phyloP scores from a whole-genome alignment of 2,888 invertebrate genomes.

The Leucania comma region DNA sequence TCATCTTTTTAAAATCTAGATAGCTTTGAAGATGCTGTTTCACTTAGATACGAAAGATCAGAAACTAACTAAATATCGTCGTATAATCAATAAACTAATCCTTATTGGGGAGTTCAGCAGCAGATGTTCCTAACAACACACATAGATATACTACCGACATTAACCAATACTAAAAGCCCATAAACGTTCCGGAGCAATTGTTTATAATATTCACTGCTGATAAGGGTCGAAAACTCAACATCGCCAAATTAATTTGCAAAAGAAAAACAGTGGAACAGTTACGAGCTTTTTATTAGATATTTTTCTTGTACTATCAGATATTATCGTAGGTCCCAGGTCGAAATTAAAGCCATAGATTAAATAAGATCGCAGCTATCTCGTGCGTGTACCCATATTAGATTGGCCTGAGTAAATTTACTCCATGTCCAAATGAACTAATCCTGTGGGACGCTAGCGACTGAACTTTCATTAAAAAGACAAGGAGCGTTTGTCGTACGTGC shows the following conservation, averaged over 20 bases:
- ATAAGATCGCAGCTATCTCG: slow-evolving; percentile 74
- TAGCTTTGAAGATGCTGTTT: slow-evolving; percentile 3
- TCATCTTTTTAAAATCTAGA: slow-evolving; percentile 6
- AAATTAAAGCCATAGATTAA: slow-evolving; percentile 82
- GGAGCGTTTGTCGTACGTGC: slow-evolving; percentile 66
- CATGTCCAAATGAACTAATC: slow-evolving; percentile 84
- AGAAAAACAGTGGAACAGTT: slow-evolving; percentile 36
- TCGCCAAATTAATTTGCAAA: slow-evolving; percentile 44
- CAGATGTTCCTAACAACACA: slow-evolving; percentile 53
- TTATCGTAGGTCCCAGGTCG: slow-evolving; percentile 66
- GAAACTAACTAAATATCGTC: slow-evolving; percentile 22
- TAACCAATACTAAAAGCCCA: slow-evolving; percentile 55
- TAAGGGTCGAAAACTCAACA: slow-evolving; percentile 57
- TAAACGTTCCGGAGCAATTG: slow-evolving; percentile 57
- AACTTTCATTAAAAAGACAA: slow-evolving; percentile 80
- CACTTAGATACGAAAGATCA: not conserved
- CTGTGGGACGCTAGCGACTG: slow-evolving; percentile 73
- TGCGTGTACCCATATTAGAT: slow-evolving; percentile 80
- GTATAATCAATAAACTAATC: slow-evolving; percentile 36
- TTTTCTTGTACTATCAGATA: slow-evolving; percentile 55
- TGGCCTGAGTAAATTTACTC: slow-evolving; percentile 85
- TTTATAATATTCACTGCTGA: slow-evolving; percentile 65
- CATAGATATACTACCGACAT: slow-evolving; percentile 33
- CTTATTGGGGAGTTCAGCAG: slow-evolving; percentile 44
- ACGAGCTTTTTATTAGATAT: slow-evolving; percentile 46